Evolutionary conservation across 2,797 vertebrate genomes (phyloP), one percentile per base, ranked within the genome.

Genomic region (Pseudocheirus occidentalis): DNA sequence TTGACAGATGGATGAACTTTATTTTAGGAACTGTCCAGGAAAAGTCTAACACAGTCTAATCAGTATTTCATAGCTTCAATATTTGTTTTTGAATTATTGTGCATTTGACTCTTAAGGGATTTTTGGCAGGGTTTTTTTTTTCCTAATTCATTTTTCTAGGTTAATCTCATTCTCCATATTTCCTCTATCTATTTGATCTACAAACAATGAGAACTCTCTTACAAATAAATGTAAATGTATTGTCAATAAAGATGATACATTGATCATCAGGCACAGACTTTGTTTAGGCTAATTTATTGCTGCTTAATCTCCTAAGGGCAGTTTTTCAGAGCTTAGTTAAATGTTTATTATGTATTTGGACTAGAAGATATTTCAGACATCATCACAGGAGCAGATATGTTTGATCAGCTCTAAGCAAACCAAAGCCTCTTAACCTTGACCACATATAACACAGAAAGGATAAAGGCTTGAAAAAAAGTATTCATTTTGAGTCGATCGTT

Each of bases 1-100:
- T 99, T 99, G 98, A 99, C 99, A 99, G 99, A 99, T 99, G 99
- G 98, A 98, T 97, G 97, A 97, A 98, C 98, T 99, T 99, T 99
- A 98, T 99, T 99, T 99, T 99, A 98, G 97, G 98, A 99, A 98
- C 98, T 96, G 94, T 98, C 98, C 98, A 28, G 98, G 98, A 98
- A 98, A 98, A 98, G 98, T 98, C 98, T 97, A 98, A 98, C 96
- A 97, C 95, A 98, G 97, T 90, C 96, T 98, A 98, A 98, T 98
- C 98, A 98, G 97, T 98, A 98, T 97, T 98, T 95, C 92, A 93
- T 98, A 96, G 97, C 97, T 98, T 91, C 89, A 96, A 90, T 98
- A 98, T 98, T 98, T 98, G 98, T 97, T 98, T 98, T 98, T 97
- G 96, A 98, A 0, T 98, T 97, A 92, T 98, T 96, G 95, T 98